Base-by-base conservation (phyloP, 2,113 vertebrate genomes). In the Gambusia holbrooki region DNA sequence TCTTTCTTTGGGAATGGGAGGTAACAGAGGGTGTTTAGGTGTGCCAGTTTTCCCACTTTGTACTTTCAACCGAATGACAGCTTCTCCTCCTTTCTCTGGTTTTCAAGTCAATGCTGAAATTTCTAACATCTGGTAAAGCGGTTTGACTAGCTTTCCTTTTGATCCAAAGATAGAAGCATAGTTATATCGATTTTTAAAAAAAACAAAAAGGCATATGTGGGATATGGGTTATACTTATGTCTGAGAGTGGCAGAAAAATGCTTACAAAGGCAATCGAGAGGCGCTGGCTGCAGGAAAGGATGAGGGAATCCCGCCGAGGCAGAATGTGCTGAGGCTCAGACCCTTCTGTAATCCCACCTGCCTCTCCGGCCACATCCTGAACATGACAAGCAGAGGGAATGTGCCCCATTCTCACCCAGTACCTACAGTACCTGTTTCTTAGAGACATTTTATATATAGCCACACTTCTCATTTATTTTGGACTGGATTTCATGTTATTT, bases 231-330 rank as follows among this genome's bases (percentile, higher is more conserved):
- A 7, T 1, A 33, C 32, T 33, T 7, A 33, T 33, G 75, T 87
- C 76, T 70, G 14, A 1, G 64, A 79, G 85, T 4, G 25, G 61
- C 13, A 40, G 67, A 76, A 69, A 84, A 84, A 87, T 81, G 86
- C 89, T 90, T 83, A 80, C 79, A 85, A 80, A 84, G 86, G 84
- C 37, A 85, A 80, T 80, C 83, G 79, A 12, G 69, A 63, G 79
- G 65, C 71, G 73, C 60, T 77, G 73, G 10, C 3, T 14, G 27
- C 74, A 40, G 51, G 33, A 62, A 62, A 51, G 79, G 74, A 22
- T 69, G 81, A 54, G 83, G 76, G 78, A 61, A 79, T 83, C 88
- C 84, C 83, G 71, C 83, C 77, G 86, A 91, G 86, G 65, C 73
- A 71, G 77, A 79, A 77, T 78, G 87, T 89, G 89, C 87, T 51